phyloP scores from a whole-genome alignment of 2,888 invertebrate genomes.

The Troides oblongomaculatus region DNA sequence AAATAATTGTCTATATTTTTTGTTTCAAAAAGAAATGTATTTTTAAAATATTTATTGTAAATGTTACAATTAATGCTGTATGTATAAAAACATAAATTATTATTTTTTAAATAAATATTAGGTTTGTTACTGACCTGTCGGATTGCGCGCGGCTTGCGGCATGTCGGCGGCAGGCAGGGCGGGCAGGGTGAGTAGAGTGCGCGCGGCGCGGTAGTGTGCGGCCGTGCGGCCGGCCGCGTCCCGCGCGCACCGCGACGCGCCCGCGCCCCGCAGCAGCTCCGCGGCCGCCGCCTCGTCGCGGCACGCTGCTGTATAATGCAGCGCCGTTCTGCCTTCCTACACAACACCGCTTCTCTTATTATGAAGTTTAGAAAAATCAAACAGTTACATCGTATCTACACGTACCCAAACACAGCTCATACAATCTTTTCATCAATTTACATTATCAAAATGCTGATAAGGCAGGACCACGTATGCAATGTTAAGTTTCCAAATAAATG shows the following conservation, averaged over 20 bases:
- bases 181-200: constrained; percentile 52
- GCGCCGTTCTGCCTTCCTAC: constrained; percentile 82
- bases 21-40: background rate
- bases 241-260: constrained; percentile 89
- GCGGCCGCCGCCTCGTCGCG: constrained; percentile 88
- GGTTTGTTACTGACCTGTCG: constrained; percentile 53
- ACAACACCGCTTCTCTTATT: background rate
- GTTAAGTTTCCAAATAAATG: too few relatives aligned
- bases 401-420: background rate
- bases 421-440: background rate
- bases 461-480: background rate
- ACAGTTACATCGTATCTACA: background rate
- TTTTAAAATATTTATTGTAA: background rate
- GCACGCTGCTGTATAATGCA: constrained; percentile 91
- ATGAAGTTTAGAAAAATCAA: background rate
- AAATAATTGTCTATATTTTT: too few relatives aligned
- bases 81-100: background rate
- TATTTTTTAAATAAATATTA: background rate
- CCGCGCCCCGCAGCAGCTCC: constrained; percentile 87
- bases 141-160: constrained; percentile 54
- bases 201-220: constrained; percentile 66
- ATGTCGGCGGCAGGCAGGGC: constrained; percentile 55
- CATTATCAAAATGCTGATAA: background rate
- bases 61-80: background rate
- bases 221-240: constrained; percentile 84